Conservation (phyloP, 2,797 vertebrate species). For the Pangasius larnaudii region DNA sequence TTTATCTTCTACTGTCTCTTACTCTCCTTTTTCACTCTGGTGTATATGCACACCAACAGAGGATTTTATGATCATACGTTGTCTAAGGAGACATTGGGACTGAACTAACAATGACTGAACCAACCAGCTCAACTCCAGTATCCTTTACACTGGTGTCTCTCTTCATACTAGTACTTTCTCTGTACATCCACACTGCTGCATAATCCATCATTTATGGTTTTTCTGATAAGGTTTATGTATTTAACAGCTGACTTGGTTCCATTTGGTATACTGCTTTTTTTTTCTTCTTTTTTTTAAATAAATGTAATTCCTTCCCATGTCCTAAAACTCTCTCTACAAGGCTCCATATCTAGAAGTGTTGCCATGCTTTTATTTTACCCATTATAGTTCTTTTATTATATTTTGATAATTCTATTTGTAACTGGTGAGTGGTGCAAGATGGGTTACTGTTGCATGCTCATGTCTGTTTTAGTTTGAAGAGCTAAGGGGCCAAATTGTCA, state of each 20-base stretch:
- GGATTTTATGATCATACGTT: conserved; percentile 28
- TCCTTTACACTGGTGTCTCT: conserved; percentile 38
- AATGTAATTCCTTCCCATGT: conserved; percentile 41
- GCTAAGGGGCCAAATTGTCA: conserved; percentile 43
- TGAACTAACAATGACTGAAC: conserved; percentile 62
- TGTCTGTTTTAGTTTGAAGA: conserved; percentile 32
- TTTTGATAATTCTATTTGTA: conserved; percentile 56
- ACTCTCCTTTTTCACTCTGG: conserved; percentile 38
- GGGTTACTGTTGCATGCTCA: conserved; percentile 40
- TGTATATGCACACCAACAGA: conserved; percentile 54
- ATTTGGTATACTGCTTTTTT: conserved; percentile 53
- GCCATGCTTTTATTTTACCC: conserved; percentile 57
- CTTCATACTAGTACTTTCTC: conserved; percentile 9
- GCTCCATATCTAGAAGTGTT: conserved; percentile 74
- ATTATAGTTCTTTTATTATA: conserved; percentile 58
- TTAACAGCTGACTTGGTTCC: conserved; percentile 50
- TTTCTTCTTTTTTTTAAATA: conserved; percentile 45
- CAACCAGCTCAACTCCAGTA: conserved; percentile 49
- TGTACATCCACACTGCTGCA: conserved; percentile 27
- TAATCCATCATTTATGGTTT: conserved; percentile 40
- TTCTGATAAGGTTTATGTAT: conserved; percentile 46
- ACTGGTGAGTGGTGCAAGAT: conserved; percentile 39
- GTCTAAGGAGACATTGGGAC: conserved; percentile 25
- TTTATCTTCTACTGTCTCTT: conserved; percentile 37
- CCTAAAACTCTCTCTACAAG: conserved; percentile 65